Evolutionary conservation across 2,888 invertebrate genomes (phyloP), one percentile per base, ranked within the genome.

Genomic region (Geotrupes spiniger): DNA sequence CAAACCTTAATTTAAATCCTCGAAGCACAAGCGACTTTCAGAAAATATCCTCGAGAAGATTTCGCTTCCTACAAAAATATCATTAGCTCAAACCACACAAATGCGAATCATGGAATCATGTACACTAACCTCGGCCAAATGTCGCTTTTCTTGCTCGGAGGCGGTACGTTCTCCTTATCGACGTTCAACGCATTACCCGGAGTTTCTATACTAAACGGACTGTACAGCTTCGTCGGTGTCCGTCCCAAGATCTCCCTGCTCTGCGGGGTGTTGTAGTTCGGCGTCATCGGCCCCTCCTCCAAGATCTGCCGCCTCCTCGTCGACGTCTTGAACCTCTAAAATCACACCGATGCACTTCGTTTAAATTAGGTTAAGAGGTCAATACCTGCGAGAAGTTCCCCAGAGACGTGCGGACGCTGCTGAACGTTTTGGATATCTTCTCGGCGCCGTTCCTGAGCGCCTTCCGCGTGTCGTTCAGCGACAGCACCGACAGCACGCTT

Each of bases 181-280:
- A 12, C 42, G 14, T 51, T 46, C 9, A 17, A 10, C 9, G 28
- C 16, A 15, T 26, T 37, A 11, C 63, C 63, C 1, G 87, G 87
- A 1, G 85, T 84, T 61, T 87, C 87, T 28, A 88, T 86, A 4
- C 84, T 82, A 62, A 88, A 88, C 0, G 87, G 87, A 59, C 87
- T 87, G 68, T 87, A 87, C 46, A 87, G 62, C 68, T 85, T 85
- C 0, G 86, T 83, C 0, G 87, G 87, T 15, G 87, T 87, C 29
- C 82, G 72, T 3, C 82, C 82, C 25, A 83, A 62, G n/a, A 79
- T 59, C 56, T 74, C 70, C 25, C 74, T 71, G 1, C 76, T 72
- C 44, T 75, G 74, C 2, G 78, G 78, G 1, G 78, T 78, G 26
- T 72, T 68, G 54, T 68, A 67, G 49, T 71, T 71, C 11, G 74